phyloP scores from a whole-genome alignment of 1,140 invertebrate species.

The Euwallacea fornicatus region DNA sequence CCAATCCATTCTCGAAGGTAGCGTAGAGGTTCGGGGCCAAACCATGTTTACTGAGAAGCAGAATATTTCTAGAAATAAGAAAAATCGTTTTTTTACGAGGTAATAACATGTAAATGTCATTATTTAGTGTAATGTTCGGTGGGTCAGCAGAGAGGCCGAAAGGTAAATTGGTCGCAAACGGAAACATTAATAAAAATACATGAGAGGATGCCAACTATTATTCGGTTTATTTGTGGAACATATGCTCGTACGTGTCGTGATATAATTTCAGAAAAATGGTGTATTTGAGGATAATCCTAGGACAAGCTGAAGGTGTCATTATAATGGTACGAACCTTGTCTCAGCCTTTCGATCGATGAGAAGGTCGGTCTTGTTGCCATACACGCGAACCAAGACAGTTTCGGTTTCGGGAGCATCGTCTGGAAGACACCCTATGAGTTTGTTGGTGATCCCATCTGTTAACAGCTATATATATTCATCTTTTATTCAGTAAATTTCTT shows the following conservation, averaged over 20 bases:
- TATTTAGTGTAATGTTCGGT: not conserved
- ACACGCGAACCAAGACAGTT: constrained; percentile 85
- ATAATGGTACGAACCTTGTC: constrained; percentile 57
- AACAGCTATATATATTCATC: constrained; percentile 68
- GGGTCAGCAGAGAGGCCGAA: not conserved
- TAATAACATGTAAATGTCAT: not conserved
- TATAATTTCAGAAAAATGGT: too few species aligned
- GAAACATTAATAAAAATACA: constrained; percentile 14
- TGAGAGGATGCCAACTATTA: too few species aligned
- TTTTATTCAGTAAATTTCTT: constrained; percentile 28
- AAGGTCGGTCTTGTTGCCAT: constrained; percentile 91
- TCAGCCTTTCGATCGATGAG: constrained; percentile 89
- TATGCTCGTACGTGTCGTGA: too few species aligned
- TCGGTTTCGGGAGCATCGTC: constrained; percentile 55
- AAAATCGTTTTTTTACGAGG: constrained; percentile 2
- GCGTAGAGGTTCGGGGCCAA: constrained; percentile 86
- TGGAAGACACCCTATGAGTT: constrained; percentile 76
- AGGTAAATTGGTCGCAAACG: not conserved
- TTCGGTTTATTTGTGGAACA: too few species aligned
- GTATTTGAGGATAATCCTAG: too few species aligned
- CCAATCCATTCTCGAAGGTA: constrained; percentile 91
- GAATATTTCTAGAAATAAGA: constrained; percentile 64
- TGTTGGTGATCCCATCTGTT: constrained; percentile 95
- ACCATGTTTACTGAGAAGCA: constrained; percentile 70
- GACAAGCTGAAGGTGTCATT: too few species aligned